Percentiles rank a stretch among this genome's conserved stretches.
These are phyloP conservation scores for Calyptommatus sinebrachiatus DNA, from an alignment of 2,113 vertebrate genomes.

Conservation along the genomic window DNA sequence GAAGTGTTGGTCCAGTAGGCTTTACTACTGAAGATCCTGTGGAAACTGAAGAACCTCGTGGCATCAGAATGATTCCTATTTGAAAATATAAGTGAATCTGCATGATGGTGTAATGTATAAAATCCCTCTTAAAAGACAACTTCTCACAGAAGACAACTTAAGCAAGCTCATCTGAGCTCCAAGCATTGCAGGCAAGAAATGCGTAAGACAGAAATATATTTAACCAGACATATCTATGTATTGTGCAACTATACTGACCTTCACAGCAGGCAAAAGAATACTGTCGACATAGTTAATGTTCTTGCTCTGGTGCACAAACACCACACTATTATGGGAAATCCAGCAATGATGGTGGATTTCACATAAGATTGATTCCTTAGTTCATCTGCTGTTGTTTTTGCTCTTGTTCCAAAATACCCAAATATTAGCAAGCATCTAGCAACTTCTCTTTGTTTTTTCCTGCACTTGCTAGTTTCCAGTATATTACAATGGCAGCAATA, in stretches of 20 bases:
- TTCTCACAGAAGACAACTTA: neutral
- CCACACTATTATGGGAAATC: too few relatives aligned
- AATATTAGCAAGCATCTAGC: too few relatives aligned
- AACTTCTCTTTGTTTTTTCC: too few relatives aligned
- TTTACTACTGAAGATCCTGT: slow-evolving; percentile 38
- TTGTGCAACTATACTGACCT: neutral
- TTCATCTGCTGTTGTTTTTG: neutral
- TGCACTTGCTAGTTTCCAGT: too few relatives aligned
- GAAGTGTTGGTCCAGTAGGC: slow-evolving; percentile 52
- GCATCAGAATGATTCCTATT: slow-evolving; percentile 50
- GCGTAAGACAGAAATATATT: neutral
- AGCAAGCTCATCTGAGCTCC: neutral
- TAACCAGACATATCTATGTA: neutral
- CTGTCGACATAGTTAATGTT: too few relatives aligned
- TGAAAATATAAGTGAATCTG: slow-evolving; percentile 31
- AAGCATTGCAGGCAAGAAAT: neutral
- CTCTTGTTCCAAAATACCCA: neutral
- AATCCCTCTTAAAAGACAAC: neutral
- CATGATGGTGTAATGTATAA: neutral
- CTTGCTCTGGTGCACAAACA: too few relatives aligned
- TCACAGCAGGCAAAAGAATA: too few relatives aligned
- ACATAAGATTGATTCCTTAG: too few relatives aligned
- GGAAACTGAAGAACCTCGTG: slow-evolving; percentile 44
- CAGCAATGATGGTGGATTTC: too few relatives aligned
- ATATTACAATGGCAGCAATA: too few relatives aligned